These are phyloP conservation scores for Megaceryle alcyon DNA, from an alignment of 2,797 vertebrate species.

Conservation along the genomic window DNA sequence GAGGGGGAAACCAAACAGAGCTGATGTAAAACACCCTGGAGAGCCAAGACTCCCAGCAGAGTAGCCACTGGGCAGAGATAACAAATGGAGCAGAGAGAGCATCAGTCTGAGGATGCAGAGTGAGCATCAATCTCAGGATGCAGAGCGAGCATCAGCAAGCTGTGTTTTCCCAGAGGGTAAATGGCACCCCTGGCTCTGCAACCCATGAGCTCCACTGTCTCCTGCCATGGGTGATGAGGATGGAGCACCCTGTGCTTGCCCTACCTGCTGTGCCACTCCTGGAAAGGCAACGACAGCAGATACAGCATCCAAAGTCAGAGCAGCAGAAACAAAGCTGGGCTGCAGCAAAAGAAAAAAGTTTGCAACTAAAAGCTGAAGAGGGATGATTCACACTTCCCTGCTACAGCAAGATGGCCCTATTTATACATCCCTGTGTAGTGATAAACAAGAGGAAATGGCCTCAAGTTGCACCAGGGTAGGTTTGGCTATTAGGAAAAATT, in stretches of 20 bases:
- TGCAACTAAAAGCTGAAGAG: not conserved
- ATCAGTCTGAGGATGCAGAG: not conserved
- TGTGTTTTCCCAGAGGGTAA: not conserved
- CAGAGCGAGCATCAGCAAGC: accelerated
- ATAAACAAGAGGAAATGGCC: not conserved
- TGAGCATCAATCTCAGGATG: not conserved
- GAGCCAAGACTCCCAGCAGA: not conserved
- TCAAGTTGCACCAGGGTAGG: not conserved
- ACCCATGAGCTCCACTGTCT: not conserved
- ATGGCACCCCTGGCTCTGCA: not conserved
- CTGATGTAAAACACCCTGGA: not conserved
- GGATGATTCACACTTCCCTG: not conserved
- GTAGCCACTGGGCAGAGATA: not conserved
- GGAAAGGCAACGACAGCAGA: accelerated
- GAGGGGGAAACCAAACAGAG: not conserved
- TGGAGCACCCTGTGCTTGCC: not conserved
- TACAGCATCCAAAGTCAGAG: not conserved
- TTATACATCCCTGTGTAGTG: not conserved
- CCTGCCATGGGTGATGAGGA: accelerated
- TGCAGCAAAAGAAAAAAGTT: not conserved
- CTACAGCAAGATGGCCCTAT: not conserved
- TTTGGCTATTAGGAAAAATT: not conserved
- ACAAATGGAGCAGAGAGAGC: not conserved
- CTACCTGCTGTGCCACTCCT: not conserved
- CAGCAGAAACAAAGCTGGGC: not conserved